Base-by-base conservation (phyloP, 2,888 invertebrate genomes). In the Sinotaia quadrata region DNA sequence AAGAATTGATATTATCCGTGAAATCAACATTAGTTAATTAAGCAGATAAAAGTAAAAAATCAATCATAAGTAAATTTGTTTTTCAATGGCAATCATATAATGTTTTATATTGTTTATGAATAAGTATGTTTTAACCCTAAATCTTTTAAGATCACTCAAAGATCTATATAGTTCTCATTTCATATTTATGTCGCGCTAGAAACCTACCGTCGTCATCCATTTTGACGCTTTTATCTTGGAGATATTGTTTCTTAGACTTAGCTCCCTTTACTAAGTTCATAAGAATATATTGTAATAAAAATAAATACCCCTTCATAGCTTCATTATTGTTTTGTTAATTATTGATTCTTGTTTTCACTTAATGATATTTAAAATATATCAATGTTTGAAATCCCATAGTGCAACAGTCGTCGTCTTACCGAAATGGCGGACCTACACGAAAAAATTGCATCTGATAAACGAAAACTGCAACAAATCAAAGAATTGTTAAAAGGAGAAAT, bases 161-260 rank as follows among this genome's bases (percentile, higher is more conserved):
- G 41, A 41, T 18, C 47, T n/a, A 47, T 18, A 8, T 24, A 7
- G 8, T 21, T 21, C 8, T 21, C 21, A 47, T 4, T 21, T 21
- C n/a, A 47, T 21, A 41, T 41, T 12, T 41, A 12, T 41, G 10
- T 41, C 10, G 8, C 24, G 47, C 5, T 47, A 1, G 4, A 24
- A 18, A 7, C 49, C 5, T 33, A 65, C 65, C 65, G n/a, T 69
- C 65, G 52, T 67, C 69, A 8, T 67, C 72, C 72, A 72, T 72
- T 56, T 72, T 69, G 59, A 72, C 56, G 69, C 69, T 60, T 65
- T 65, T 44, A 4, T 56, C 18, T 12, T 47, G 24, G 47, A 2
- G 8, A 47, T 47, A n/a, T 47, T 24, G 47, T 47, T 47, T 24
- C 10, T 24, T 7, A 24, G 47, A 12, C n/a, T n/a, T n/a, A n/a